phyloP scores from a whole-genome alignment of 2,888 invertebrate genomes.

The Caenorhabditis sp. region DNA sequence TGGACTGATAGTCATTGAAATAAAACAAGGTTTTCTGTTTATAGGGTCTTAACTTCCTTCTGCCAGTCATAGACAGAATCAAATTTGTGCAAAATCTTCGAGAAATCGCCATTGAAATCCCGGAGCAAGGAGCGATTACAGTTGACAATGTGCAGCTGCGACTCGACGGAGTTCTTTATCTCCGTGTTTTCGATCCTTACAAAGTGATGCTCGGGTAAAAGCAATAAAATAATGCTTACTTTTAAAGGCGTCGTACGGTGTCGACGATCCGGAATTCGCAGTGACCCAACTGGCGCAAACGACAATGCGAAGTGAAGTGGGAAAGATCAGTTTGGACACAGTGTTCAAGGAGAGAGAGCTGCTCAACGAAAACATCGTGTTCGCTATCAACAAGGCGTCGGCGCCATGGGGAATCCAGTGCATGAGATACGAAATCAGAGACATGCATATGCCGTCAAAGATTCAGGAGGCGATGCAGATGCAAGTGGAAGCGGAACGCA shows the following conservation, averaged over 20 bases:
- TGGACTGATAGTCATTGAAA: slow-evolving; percentile 56
- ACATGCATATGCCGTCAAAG: slow-evolving; percentile 90
- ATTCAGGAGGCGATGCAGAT: slow-evolving; percentile 99
- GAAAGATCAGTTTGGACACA: slow-evolving; percentile 95
- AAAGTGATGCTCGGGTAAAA: slow-evolving; percentile 80
- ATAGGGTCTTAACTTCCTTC: slow-evolving; percentile 89
- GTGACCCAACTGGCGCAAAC: slow-evolving; percentile 99
- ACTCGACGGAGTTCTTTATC: slow-evolving; percentile 96
- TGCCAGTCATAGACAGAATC: slow-evolving; percentile 92
- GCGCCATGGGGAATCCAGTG: slow-evolving; percentile 98
- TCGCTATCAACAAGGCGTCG: slow-evolving; percentile 96
- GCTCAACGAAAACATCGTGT: slow-evolving; percentile 94
- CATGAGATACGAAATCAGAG: slow-evolving; percentile 93
- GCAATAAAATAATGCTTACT: background rate
- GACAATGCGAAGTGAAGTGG: slow-evolving; percentile 98
- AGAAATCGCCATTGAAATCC: slow-evolving; percentile 99
- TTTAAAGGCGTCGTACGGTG: slow-evolving; percentile 90
- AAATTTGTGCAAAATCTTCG: slow-evolving; percentile 98
- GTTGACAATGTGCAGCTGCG: slow-evolving; percentile 95
- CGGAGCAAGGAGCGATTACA: slow-evolving; percentile 94
- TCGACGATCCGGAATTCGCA: slow-evolving; percentile 99
- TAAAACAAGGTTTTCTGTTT: slow-evolving; percentile 18
- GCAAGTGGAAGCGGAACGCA: slow-evolving; percentile 98
- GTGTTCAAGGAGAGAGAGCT: slow-evolving; percentile 95
- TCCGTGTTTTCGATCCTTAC: slow-evolving; percentile 93